phyloP scores from a whole-genome alignment of 2,113 vertebrate species.

The Oophaga pumilio region DNA sequence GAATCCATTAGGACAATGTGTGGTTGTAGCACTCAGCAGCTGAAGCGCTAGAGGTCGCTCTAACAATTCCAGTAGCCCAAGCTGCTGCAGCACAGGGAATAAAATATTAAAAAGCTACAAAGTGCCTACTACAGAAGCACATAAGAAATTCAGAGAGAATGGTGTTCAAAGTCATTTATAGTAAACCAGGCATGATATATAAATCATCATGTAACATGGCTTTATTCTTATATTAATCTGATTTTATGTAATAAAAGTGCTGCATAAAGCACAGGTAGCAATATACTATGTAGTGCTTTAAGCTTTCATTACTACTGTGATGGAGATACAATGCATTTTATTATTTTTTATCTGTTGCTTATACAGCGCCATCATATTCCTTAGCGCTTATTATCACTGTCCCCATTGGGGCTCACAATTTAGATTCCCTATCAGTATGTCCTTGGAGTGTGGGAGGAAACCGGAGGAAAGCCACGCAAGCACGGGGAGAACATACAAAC shows the following conservation, averaged over 20 bases:
- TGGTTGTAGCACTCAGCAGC: conserved; percentile 57
- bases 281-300: too few species aligned
- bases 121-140: conserved; percentile 25
- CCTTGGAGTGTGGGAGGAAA: too few species aligned
- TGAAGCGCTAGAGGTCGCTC: conserved; percentile 80
- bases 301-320: not conserved
- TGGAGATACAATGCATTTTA: not conserved
- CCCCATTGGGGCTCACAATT: too few species aligned
- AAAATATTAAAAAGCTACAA: conserved; percentile 51
- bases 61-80: conserved; percentile 68
- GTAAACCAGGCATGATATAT: not conserved
- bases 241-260: not conserved
- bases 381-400: too few species aligned
- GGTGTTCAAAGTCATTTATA: conserved; percentile 42
- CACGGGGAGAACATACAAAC: too few species aligned
- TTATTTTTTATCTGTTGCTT: too few species aligned
- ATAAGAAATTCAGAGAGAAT: conserved; percentile 36
- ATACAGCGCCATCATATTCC: too few species aligned
- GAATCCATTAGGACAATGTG: conserved; percentile 58
- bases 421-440: too few species aligned
- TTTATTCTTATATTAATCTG: not conserved
- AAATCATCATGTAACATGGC: not conserved
- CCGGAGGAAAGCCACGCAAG: too few species aligned
- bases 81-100: conserved; percentile 29
- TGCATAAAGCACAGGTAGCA: too few species aligned